Base-by-base conservation (phyloP, 2,888 invertebrate species). In the Gymnocheta viridis region DNA sequence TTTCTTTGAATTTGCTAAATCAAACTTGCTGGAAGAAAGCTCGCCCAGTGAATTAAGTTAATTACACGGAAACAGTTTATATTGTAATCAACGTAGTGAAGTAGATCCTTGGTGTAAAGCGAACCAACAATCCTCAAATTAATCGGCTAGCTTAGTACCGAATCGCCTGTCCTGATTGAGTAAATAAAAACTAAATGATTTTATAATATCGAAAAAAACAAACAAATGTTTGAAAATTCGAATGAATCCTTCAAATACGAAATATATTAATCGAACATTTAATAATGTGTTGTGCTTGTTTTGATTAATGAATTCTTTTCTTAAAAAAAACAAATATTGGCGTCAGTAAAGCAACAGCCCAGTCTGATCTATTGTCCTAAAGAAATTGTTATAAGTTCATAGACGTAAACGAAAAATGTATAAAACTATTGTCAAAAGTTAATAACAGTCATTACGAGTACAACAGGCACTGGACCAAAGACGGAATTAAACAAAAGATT, bases 391-490 rank as follows among this genome's bases (percentile, higher is more conserved):
- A 62, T n/a, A 62, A 67, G 74, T 51, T 44, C 44, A 49, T 41
- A 74, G 51, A 62, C 38, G 41, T 24, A 24, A 41, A 47, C 29
- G 14, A 7, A 38, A 70, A 38, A 54, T n/a, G 5, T 35, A 56
- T 2, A 51, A 56, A 74, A 66, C 82, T 76, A 86, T 85, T 86
- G 86, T 86, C 82, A 84, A 85, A 82, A 86, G 78, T 85, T 86
- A 86, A 86, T 86, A 85, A 85, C 85, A 85, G 86, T 85, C 86
- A 85, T 86, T 85, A 85, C 10, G 17, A 54, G 7, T 27, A 54
- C 78, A 85, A 62, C 51, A 78, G 47, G 62, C 82, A 49, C 64
- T 77, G 78, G 78, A 49, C 77, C 76, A 67, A 60, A 54, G 47
- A 77, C 54, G 80, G 73, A 82, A 79, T 69, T 79, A 32, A 74